These are phyloP conservation scores for Mesoligia furuncula DNA, from an alignment of 2,888 invertebrate genomes.

Conservation along the genomic window DNA sequence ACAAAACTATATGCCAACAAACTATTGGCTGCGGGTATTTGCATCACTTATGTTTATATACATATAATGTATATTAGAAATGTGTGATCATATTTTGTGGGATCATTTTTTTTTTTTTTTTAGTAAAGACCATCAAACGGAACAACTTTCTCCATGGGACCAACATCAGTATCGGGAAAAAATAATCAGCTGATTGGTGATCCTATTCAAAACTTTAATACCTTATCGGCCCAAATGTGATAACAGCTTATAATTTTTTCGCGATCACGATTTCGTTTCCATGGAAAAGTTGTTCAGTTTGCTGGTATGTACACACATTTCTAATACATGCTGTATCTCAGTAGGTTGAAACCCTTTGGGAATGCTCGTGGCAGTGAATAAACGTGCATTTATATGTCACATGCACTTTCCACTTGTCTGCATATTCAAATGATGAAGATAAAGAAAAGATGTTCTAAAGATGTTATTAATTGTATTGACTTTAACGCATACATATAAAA, in stretches of 20 bases:
- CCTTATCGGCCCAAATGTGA: too few species aligned
- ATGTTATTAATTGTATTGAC: too few species aligned
- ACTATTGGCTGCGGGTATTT: slow-evolving; percentile 18
- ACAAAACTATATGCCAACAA: slow-evolving; percentile 26
- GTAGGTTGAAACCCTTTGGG: not conserved
- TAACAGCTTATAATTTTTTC: not conserved
- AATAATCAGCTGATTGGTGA: not conserved
- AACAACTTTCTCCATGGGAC: not conserved
- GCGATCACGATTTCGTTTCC: not conserved
- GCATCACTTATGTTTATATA: not conserved
- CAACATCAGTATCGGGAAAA: not conserved
- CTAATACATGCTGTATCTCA: not conserved
- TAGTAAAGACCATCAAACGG: not conserved
- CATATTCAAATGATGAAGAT: slow-evolving; percentile 16
- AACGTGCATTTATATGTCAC: slow-evolving; percentile 13
- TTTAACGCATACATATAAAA: too few species aligned
- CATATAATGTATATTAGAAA: not conserved
- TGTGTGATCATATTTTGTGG: not conserved
- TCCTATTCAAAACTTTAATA: too few species aligned
- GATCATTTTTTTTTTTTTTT: too few species aligned
- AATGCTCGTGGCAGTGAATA: slow-evolving; percentile 1
- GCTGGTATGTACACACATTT: not conserved
- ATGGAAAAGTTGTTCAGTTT: not conserved
- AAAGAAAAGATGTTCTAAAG: too few species aligned
- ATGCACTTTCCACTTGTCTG: not conserved